These are phyloP conservation scores for Halcyon badia DNA, from an alignment of 2,797 vertebrate genomes.

Conservation along the genomic window DNA sequence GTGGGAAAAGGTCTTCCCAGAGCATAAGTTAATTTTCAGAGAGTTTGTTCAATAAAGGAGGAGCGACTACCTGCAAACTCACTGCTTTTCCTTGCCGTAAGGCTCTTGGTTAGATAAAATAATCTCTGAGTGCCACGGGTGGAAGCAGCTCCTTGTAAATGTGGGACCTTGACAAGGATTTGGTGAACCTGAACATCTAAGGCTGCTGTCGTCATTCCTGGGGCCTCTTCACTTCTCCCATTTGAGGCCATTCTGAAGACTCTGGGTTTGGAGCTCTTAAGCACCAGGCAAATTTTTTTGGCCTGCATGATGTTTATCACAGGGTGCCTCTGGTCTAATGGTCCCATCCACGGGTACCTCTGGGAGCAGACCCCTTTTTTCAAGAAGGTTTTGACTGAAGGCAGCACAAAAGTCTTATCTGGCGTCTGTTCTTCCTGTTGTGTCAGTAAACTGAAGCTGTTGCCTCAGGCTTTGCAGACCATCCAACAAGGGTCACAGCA, in stretches of 20 bases:
- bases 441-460: background rate
- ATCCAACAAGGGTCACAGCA: background rate
- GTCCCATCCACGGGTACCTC: background rate
- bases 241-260: background rate
- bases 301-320: accelerated
- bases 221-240: background rate
- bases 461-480: background rate
- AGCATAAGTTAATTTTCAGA: background rate
- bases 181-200: background rate
- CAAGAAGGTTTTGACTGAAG: background rate
- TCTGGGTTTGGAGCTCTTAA: background rate
- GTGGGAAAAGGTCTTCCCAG: background rate
- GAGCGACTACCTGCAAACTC: background rate
- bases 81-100: background rate
- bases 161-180: background rate
- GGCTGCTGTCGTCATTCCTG: background rate
- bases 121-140: accelerated
- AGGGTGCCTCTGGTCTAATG: background rate
- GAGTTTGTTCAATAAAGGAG: background rate
- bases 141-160: background rate
- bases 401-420: background rate
- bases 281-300: background rate
- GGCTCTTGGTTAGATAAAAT: background rate
- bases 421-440: background rate
- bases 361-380: background rate